These are phyloP conservation scores for Cydia strobilella DNA, from an alignment of 1,140 invertebrate species.

Conservation along the genomic window DNA sequence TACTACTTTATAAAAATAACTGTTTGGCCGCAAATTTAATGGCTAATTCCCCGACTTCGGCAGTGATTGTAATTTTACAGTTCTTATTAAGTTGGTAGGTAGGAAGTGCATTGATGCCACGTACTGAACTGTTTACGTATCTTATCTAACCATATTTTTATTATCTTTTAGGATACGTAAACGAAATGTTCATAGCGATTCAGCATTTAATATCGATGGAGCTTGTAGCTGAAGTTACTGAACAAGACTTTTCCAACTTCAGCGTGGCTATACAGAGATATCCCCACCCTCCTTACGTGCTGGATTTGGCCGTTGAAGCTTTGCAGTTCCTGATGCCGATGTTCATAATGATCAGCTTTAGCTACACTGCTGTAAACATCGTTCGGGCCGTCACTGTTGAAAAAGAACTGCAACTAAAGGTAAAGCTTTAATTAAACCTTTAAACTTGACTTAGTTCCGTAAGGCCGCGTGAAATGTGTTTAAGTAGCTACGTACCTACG, in stretches of 20 bases:
- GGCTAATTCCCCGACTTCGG: too few species aligned
- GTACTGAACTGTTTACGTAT: background rate
- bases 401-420: conserved; percentile 84
- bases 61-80: too few species aligned
- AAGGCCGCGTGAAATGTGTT: too few species aligned
- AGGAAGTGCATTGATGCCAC: background rate
- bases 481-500: too few species aligned
- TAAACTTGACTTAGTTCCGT: too few species aligned
- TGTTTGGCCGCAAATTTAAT: too few species aligned
- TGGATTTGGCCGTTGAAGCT: conserved; percentile 85
- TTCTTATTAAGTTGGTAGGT: background rate
- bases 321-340: conserved; percentile 85
- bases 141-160: background rate
- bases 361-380: conserved; percentile 89
- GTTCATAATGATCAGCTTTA: conserved; percentile 89
- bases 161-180: conserved; percentile 82
- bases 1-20: too few species aligned
- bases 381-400: conserved; percentile 84
- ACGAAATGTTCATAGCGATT: conserved; percentile 85
- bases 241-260: conserved; percentile 52
- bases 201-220: conserved; percentile 83
- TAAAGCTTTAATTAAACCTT: conserved; percentile 39
- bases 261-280: conserved; percentile 82
- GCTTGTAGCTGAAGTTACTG: conserved; percentile 79
- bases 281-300: conserved; percentile 87